Evolutionary conservation across 2,113 vertebrate species (phyloP), one percentile per base, ranked within the genome.

Genomic region (Petaurus breviceps): DNA sequence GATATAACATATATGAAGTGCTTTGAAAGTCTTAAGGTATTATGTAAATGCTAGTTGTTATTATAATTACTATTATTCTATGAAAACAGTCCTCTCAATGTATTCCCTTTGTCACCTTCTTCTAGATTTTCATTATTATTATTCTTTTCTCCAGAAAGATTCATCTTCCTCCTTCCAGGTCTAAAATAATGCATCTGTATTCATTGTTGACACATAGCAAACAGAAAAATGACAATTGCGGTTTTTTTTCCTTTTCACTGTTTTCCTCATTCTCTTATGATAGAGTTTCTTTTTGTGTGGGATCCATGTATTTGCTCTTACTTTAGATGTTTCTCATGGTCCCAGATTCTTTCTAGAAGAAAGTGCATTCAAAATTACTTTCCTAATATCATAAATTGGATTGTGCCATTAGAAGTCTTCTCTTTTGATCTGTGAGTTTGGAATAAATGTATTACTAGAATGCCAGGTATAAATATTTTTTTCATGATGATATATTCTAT

Each of bases 321-420:
- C 51, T 93, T 43, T 94, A 57, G 91, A n/a, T 57, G 1, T 49
- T 53, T 92, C 57, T 25, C 54, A 47, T 53, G 9, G 14, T 94
- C 25, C n/a, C 28, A 89, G 19, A 37, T 89, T 50, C 51, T 95
- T 96, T 90, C 84, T 43, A 89, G 91, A 95, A 96, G 25, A 51
- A 3, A 57, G 25, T 5, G 1, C 51, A 94, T 53, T 93, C 54
- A 96, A 95, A 55, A 37, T 50, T 50, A 47, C 9, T 26, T 50
- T 47, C 92, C n/a, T 92, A 68, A 31, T 0, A 0, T 43, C 92
- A 47, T 37, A 25, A 94, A 43, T 1, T 50, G n/a, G 43, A 5
- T 2, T 31, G 1, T 52, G 8, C 0, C 23, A 93, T 91, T 77
- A 49, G 49, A 52, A 47, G 61, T 37, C 49, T 91, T 92, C 8